Evolutionary conservation across 2,888 invertebrate species (phyloP).

Genomic region (Pammene aurita): DNA sequence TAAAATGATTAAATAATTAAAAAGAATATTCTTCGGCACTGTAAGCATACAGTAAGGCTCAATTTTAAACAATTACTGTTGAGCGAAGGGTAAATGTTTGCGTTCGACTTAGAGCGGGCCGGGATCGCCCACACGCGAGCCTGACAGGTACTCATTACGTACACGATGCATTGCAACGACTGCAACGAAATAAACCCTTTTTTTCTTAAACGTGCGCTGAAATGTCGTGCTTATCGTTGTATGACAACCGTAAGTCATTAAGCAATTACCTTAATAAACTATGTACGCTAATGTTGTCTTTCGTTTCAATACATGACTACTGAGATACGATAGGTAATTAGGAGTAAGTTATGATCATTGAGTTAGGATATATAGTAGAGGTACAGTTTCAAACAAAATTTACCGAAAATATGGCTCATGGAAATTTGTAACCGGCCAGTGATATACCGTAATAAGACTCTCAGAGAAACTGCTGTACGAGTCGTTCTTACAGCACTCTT

Average conservation of each 20-base stretch:
- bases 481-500: no score
- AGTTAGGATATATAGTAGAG: no score
- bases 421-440: no score
- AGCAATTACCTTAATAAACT: slow-evolving; percentile 20
- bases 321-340: no score
- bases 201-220: slow-evolving; percentile 12
- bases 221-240: background rate
- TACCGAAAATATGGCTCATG: no score
- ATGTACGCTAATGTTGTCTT: no score
- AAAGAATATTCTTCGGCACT: slow-evolving; percentile 4
- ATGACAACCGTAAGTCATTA: slow-evolving; percentile 36
- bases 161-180: slow-evolving; percentile 64
- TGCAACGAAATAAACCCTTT: slow-evolving; percentile 29
- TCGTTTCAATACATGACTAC: no score
- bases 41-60: slow-evolving; percentile 61
- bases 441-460: no score
- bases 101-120: slow-evolving; percentile 75
- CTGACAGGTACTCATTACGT: slow-evolving; percentile 82
- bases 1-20: background rate
- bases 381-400: no score
- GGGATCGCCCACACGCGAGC: slow-evolving; percentile 80
- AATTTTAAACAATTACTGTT: slow-evolving; percentile 83
- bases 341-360: no score
- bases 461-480: no score
- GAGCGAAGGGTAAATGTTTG: slow-evolving; percentile 83